phyloP scores from a whole-genome alignment of 2,888 invertebrate genomes.

The Polyploca ridens region DNA sequence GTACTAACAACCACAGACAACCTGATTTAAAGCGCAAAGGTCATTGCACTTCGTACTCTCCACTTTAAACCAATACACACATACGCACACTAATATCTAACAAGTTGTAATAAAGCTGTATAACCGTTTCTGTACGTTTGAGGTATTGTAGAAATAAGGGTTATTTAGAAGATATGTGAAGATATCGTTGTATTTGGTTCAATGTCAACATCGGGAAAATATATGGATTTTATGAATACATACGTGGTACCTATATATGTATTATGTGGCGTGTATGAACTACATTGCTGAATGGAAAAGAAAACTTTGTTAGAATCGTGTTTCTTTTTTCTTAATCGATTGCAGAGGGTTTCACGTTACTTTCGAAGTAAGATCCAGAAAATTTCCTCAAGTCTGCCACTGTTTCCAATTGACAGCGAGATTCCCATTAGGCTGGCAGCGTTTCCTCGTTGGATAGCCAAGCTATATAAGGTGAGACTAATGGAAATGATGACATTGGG shows the following conservation, averaged over 20 bases:
- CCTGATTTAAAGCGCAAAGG: slow-evolving; percentile 71
- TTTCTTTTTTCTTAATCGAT: no score
- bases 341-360: no score
- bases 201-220: neutral
- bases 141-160: neutral
- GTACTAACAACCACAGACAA: slow-evolving; percentile 66
- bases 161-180: neutral
- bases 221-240: neutral
- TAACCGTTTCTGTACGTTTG: neutral
- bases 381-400: no score
- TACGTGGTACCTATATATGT: neutral
- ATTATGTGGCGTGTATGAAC: neutral
- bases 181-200: neutral
- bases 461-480: no score
- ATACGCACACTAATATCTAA: slow-evolving; percentile 22
- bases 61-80: slow-evolving; percentile 27
- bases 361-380: no score
- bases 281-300: neutral
- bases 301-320: no score
- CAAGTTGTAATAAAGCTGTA: slow-evolving; percentile 15
- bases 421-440: no score
- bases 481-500: no score
- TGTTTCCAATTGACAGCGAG: no score
- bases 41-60: slow-evolving; percentile 50
- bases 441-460: no score